Evolutionary conservation across 2,113 vertebrate genomes (phyloP), one percentile per base, ranked within the genome.

Genomic region (Tursiops truncatus): DNA sequence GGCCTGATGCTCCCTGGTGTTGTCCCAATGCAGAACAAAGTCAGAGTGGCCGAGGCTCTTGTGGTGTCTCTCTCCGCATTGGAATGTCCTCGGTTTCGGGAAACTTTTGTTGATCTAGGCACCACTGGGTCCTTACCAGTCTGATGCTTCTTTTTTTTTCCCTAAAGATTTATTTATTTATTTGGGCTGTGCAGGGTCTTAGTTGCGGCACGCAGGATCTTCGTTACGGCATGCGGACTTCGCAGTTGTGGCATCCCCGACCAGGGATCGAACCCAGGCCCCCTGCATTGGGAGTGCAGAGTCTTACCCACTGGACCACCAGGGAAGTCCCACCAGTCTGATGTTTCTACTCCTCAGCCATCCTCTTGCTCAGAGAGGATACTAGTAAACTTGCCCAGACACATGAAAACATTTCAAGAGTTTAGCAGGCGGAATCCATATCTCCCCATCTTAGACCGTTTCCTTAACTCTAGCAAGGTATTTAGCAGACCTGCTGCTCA

Each of bases 351-450:
- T 58, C 63, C 63, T 91, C n/a, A 44, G 20, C 41, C 25, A 10
- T 21, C 47, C 28, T 67, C 7, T 89, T 36, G 33, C 77, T 96
- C 67, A 85, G 44, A 89, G 62, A 58, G 9, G 25, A 56, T 15
- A 17, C n/a, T 13, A 11, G 56, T 31, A 36, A 65, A 62, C 20
- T 67, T 82, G 31, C 76, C 89, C 60, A 76, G 47, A 1, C 58
- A 62, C n/a, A 4, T 2, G 9, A 63, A 77, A 93, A 14, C 0
- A 0, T 70, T 70, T 79, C 25, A 21, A 58, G 63, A 21, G 26
- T 60, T 77, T 80, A 58, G 47, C 41, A 26, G 7, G 63, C 8
- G 33, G 63, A 5, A 12, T 21, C 26, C 1, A 0, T 8, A 21
- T 41, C 62, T 71, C 36, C 84, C 67, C 25, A 0, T 58, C 28